Conservation (phyloP, 1,140 invertebrate species). For the Drosophila repletoides region DNA sequence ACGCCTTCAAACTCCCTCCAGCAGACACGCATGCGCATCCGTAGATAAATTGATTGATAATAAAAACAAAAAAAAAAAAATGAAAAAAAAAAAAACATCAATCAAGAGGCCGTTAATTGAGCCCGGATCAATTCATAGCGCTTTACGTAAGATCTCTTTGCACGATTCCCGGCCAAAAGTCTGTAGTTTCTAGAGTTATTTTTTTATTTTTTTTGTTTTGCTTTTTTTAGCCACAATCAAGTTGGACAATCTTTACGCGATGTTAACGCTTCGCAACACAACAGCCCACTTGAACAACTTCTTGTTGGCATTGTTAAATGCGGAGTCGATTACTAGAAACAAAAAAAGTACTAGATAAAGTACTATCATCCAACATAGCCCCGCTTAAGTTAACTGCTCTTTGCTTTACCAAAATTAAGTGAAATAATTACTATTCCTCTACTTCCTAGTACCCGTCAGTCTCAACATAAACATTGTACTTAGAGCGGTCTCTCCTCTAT, state of each 20-base stretch:
- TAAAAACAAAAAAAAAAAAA: neutral
- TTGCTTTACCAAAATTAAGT: conserved; percentile 59
- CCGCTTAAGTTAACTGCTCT: conserved; percentile 38
- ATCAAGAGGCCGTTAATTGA: conserved; percentile 38
- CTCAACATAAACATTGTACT: conserved; percentile 18
- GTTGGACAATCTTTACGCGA: conserved; percentile 66
- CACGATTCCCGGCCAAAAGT: neutral
- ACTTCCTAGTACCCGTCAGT: conserved; percentile 19
- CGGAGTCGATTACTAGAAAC: neutral
- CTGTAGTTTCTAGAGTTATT: conserved; percentile 22
- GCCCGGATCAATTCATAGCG: conserved; percentile 6
- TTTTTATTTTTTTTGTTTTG: neutral
- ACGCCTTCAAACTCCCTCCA: neutral
- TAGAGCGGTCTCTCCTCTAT: neutral
- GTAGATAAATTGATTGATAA: conserved; percentile 46
- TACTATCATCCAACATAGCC: conserved; percentile 7
- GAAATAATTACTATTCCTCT: conserved; percentile 63
- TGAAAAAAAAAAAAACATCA: conserved; percentile 27
- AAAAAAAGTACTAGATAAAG: neutral
- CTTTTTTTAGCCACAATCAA: conserved; percentile 26
- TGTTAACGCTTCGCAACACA: conserved; percentile 70
- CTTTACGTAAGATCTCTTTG: neutral
- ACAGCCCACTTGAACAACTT: neutral
- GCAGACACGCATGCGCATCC: conserved; percentile 13
- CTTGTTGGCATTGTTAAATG: neutral